These are phyloP conservation scores for Aricia artaxerxes DNA, from an alignment of 2,888 invertebrate genomes.

Conservation along the genomic window DNA sequence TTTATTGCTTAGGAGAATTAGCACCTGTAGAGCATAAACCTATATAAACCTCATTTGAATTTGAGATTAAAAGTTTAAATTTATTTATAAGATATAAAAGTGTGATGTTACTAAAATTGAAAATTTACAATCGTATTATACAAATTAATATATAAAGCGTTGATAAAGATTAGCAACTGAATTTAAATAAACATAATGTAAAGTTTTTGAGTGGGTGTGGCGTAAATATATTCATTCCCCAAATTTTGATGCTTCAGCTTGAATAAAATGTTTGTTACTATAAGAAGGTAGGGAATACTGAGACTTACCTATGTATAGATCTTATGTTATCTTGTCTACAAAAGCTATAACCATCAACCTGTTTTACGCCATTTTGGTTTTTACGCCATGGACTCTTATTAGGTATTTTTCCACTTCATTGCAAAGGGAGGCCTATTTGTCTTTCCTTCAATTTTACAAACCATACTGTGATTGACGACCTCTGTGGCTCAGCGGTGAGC, in stretches of 20 bases:
- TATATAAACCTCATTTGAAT: conserved; percentile 24
- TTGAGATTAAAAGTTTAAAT: conserved; percentile 16
- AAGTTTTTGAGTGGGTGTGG: background rate
- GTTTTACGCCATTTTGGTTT: too few relatives aligned
- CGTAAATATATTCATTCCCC: background rate
- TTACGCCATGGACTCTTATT: too few relatives aligned
- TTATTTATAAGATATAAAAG: background rate
- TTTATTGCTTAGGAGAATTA: conserved; percentile 20
- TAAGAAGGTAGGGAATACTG: too few relatives aligned
- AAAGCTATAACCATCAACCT: background rate
- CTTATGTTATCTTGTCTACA: background rate
- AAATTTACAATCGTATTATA: conserved; percentile 48
- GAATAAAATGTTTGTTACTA: background rate
- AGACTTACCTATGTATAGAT: too few relatives aligned
- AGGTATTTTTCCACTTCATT: too few relatives aligned
- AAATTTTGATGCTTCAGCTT: background rate
- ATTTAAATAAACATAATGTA: background rate
- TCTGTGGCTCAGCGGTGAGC: too few relatives aligned
- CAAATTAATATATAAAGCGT: conserved; percentile 13
- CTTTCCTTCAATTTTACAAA: too few relatives aligned
- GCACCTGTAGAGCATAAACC: conserved; percentile 27
- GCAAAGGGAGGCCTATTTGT: too few relatives aligned
- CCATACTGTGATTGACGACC: background rate
- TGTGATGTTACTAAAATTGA: conserved; percentile 25
- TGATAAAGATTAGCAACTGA: conserved; percentile 5